These are phyloP conservation scores for Nasua narica DNA, from an alignment of 2,797 vertebrate species.

Conservation along the genomic window DNA sequence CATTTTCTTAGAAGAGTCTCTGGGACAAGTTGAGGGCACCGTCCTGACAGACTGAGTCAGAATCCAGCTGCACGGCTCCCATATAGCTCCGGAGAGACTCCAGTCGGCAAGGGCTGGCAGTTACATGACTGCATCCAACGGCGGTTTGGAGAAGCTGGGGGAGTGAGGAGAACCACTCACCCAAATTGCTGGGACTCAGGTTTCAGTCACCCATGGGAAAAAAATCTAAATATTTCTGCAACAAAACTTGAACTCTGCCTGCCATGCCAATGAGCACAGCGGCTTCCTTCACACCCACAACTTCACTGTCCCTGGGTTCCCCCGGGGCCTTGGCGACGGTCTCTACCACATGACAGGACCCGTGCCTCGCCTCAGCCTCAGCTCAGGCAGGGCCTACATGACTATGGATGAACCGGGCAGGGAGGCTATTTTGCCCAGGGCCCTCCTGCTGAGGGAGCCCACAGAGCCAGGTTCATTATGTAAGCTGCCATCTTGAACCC, in stretches of 20 bases:
- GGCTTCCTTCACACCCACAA: not conserved
- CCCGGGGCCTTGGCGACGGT: not conserved
- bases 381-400: conserved; percentile 50
- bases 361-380: conserved; percentile 9
- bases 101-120: not conserved
- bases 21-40: not conserved
- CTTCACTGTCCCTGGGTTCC: conserved; percentile 13
- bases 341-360: conserved; percentile 46
- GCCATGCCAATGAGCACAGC: not conserved
- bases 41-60: not conserved
- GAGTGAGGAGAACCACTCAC: not conserved
- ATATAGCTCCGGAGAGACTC: not conserved
- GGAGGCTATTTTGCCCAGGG: not conserved
- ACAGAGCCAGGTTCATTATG: not conserved
- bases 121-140: not conserved
- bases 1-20: not conserved
- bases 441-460: not conserved
- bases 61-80: not conserved
- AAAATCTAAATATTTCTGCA: not conserved
- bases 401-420: conserved; percentile 18
- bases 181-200: not conserved
- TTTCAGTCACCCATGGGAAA: not conserved
- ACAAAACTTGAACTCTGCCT: not conserved
- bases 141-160: not conserved
- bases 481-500: not conserved